Conservation (phyloP, 1,140 invertebrate genomes). For the Drosophila pseudoananassae region DNA sequence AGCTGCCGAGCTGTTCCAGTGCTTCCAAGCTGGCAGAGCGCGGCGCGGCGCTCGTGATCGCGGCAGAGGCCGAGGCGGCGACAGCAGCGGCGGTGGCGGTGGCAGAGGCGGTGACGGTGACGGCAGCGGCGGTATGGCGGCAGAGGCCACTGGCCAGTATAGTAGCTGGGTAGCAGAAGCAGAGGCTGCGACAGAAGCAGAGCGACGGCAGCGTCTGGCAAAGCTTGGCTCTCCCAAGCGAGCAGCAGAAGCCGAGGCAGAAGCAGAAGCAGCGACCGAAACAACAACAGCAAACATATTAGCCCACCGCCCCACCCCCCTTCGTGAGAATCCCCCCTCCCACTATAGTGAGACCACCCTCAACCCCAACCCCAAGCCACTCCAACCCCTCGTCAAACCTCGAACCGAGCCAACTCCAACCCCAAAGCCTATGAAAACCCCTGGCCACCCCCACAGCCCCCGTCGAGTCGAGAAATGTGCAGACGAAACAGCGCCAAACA, state of each 20-base stretch:
- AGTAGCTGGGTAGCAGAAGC: background rate
- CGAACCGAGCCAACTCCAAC: background rate
- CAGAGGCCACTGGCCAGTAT: background rate
- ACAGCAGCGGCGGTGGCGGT: background rate
- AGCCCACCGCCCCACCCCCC: background rate
- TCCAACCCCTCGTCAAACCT: background rate
- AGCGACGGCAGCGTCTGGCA: background rate
- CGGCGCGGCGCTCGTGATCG: constrained; percentile 9
- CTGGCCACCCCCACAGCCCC: background rate
- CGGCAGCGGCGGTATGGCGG: background rate
- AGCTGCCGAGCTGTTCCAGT: constrained; percentile 29
- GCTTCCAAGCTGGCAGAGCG: constrained; percentile 3
- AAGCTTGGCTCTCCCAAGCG: background rate
- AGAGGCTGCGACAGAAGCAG: background rate
- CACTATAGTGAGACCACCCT: background rate
- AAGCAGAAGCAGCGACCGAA: background rate
- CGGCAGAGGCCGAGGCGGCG: background rate
- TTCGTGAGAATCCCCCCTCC: background rate
- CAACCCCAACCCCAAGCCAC: background rate
- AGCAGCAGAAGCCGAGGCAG: background rate
- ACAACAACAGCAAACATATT: constrained; percentile 1
- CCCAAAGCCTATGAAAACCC: background rate
- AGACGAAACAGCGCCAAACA: constrained; percentile 4
- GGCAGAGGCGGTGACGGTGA: background rate
- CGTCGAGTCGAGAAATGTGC: background rate